A percentile compares a stretch with the other conserved stretches of the same genome.
Conservation (phyloP, 2,888 invertebrate genomes). For the Drosophila engyochracea region DNA sequence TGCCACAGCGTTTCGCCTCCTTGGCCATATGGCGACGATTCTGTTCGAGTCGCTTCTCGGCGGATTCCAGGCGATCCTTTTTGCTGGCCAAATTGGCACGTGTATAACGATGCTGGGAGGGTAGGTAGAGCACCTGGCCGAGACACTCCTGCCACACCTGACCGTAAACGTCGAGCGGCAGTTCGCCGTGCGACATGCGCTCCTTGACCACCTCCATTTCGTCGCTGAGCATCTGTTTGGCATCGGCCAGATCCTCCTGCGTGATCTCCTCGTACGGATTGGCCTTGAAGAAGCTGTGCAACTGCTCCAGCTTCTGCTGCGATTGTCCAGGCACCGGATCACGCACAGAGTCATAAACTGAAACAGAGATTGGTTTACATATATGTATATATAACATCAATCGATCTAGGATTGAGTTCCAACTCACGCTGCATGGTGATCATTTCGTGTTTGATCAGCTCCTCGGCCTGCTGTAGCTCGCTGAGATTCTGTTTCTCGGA, state of each 20-base stretch:
- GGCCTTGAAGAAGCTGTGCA: slow-evolving; percentile 93
- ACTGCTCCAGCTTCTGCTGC: slow-evolving; percentile 86
- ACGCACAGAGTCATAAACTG: slow-evolving; percentile 92
- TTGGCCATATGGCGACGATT: slow-evolving; percentile 98
- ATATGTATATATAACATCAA: too few species aligned
- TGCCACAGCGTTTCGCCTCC: slow-evolving; percentile 98
- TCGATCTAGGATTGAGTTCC: not conserved
- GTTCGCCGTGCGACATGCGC: slow-evolving; percentile 98
- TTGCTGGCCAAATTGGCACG: slow-evolving; percentile 97
- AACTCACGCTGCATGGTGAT: slow-evolving; percentile 92
- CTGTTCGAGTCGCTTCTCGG: slow-evolving; percentile 95
- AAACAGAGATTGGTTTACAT: not conserved
- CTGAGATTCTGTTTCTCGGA: slow-evolving; percentile 92
- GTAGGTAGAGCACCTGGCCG: slow-evolving; percentile 95
- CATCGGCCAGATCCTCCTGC: slow-evolving; percentile 89
- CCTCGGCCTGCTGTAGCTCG: slow-evolving; percentile 97
- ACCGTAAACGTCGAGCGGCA: slow-evolving; percentile 95
- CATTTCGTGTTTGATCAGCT: slow-evolving; percentile 98
- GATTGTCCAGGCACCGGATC: slow-evolving; percentile 88
- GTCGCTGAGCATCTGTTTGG: slow-evolving; percentile 88
- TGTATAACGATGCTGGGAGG: slow-evolving; percentile 96
- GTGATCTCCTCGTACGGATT: slow-evolving; percentile 93
- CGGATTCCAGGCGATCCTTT: slow-evolving; percentile 97
- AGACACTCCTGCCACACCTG: slow-evolving; percentile 99
- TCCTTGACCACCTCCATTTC: slow-evolving; percentile 96